Evolutionary conservation across 2,888 invertebrate species (phyloP).

Genomic region (Cerastoderma edule): DNA sequence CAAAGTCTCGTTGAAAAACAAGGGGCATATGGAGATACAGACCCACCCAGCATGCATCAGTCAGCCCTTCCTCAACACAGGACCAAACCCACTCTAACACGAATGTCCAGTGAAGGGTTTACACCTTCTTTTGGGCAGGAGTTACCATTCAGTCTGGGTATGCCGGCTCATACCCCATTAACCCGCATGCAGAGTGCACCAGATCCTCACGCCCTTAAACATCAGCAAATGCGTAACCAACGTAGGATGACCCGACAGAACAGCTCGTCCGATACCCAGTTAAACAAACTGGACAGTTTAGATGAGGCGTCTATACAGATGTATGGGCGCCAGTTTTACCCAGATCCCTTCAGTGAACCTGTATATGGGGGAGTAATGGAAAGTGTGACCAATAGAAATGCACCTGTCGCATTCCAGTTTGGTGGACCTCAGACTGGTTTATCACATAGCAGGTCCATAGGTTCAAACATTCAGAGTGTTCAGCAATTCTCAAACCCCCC

Average conservation of each 20-base stretch:
- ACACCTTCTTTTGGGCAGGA: background rate
- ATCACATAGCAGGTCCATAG: conserved; percentile 19
- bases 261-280: conserved; percentile 88
- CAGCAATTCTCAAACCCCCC: too few species aligned
- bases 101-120: conserved; percentile 14
- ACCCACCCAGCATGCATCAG: background rate
- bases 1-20: background rate
- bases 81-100: conserved; percentile 1
- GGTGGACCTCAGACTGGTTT: conserved; percentile 20
- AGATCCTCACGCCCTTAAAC: conserved; percentile 69
- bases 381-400: conserved; percentile 22
- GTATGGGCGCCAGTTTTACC: too few species aligned
- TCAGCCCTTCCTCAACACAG: background rate
- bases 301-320: background rate
- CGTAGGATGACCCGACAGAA: conserved; percentile 85
- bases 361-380: conserved; percentile 21
- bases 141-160: background rate
- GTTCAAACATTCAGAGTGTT: background rate
- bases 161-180: conserved; percentile 15
- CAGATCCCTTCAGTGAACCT: conserved; percentile 16
- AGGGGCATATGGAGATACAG: background rate
- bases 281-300: conserved; percentile 76
- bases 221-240: conserved; percentile 18
- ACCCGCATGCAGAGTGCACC: conserved; percentile 70
- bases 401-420: conserved; percentile 51